phyloP scores from a whole-genome alignment of 2,888 invertebrate species.

The Cryptophagus acutangulus region DNA sequence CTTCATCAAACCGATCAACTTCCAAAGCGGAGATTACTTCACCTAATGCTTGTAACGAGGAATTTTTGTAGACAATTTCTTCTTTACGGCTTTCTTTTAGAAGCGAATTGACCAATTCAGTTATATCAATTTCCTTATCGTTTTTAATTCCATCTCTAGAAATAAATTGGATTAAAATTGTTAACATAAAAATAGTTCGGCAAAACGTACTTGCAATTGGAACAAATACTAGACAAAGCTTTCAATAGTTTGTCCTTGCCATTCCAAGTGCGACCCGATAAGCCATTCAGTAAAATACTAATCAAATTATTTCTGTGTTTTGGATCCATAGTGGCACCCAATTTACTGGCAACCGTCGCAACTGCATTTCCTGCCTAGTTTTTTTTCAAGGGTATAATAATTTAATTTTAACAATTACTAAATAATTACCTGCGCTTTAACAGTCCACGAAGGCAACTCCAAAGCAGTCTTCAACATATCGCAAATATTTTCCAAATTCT shows the following conservation, averaged over 20 bases:
- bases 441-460: slow-evolving; percentile 80
- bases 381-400: too few species aligned
- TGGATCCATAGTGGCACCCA: slow-evolving; percentile 61
- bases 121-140: slow-evolving; percentile 43
- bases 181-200: slow-evolving; percentile 7
- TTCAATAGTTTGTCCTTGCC: slow-evolving; percentile 81
- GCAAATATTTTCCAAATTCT: slow-evolving; percentile 69
- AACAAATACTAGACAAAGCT: slow-evolving; percentile 69
- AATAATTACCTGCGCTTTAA: slow-evolving; percentile 67
- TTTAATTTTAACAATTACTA: neutral
- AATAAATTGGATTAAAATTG: slow-evolving; percentile 11
- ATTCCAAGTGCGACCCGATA: slow-evolving; percentile 81
- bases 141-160: slow-evolving; percentile 45
- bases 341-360: slow-evolving; percentile 69
- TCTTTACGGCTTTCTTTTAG: slow-evolving; percentile 78
- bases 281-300: slow-evolving; percentile 59
- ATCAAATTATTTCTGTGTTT: slow-evolving; percentile 62
- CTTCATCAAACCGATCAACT: slow-evolving; percentile 72
- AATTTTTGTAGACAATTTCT: slow-evolving; percentile 68
- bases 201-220: slow-evolving; percentile 60
- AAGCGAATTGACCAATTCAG: slow-evolving; percentile 61
- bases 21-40: slow-evolving; percentile 68
- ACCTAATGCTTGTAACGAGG: slow-evolving; percentile 68
- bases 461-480: slow-evolving; percentile 65
- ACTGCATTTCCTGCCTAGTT: slow-evolving; percentile 72